These are phyloP conservation scores for Apeira syringaria DNA, from an alignment of 2,888 invertebrate genomes.

Conservation along the genomic window DNA sequence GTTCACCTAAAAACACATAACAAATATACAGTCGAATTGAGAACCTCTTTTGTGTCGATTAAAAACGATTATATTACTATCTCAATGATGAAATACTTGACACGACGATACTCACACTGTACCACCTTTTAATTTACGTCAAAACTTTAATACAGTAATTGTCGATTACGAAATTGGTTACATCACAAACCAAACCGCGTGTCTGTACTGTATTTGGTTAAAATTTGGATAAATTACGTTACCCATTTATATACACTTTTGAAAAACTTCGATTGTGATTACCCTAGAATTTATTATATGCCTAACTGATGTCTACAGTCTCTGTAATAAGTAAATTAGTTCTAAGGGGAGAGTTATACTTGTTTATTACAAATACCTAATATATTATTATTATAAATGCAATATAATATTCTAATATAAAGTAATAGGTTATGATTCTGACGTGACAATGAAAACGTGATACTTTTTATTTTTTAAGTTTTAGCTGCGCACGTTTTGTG, in stretches of 20 bases:
- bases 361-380: conserved; percentile 5
- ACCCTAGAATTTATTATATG: conserved; percentile 35
- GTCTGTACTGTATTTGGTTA: conserved; percentile 12
- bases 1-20: too few relatives aligned
- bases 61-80: too few relatives aligned
- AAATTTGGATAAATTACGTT: conserved; percentile 22
- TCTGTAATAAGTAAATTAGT: conserved; percentile 23
- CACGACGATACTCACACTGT: neutral
- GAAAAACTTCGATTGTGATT: conserved; percentile 42
- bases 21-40: too few relatives aligned
- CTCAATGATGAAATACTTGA: too few relatives aligned
- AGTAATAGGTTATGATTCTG: too few relatives aligned
- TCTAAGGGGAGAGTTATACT: conserved; percentile 11
- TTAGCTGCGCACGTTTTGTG: too few relatives aligned
- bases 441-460: too few relatives aligned
- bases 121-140: conserved; percentile 2
- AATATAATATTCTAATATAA: too few relatives aligned
- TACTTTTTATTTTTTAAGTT: too few relatives aligned
- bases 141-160: conserved; percentile 6
- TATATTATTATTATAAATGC: too few relatives aligned
- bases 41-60: too few relatives aligned
- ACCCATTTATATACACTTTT: conserved; percentile 15
- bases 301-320: conserved; percentile 41
- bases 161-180: conserved; percentile 1
- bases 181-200: conserved; percentile 17